These are phyloP conservation scores for Ceyx melanurus DNA, from an alignment of 2,113 vertebrate species.

Conservation along the genomic window DNA sequence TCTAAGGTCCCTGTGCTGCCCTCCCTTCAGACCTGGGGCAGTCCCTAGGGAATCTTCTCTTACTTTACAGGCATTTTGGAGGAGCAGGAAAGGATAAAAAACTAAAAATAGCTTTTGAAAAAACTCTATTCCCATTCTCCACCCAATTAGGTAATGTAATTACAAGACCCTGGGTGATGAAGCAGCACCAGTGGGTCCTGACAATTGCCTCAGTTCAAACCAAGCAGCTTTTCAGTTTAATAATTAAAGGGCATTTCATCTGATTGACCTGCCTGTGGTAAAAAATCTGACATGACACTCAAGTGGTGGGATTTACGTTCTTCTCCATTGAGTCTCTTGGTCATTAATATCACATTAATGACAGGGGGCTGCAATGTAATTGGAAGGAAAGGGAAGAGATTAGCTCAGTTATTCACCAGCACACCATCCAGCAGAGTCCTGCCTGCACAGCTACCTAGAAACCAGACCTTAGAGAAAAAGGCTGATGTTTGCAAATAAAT, in stretches of 20 bases:
- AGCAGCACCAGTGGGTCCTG: neutral
- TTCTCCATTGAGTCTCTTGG: neutral
- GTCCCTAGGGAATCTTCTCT: neutral
- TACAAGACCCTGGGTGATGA: neutral
- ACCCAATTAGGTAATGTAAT: neutral
- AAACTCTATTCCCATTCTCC: neutral
- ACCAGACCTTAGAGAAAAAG: neutral
- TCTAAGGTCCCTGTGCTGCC: neutral
- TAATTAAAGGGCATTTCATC: conserved; percentile 11
- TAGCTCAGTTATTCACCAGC: neutral
- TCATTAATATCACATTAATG: neutral
- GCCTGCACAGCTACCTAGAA: neutral
- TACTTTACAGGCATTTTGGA: neutral
- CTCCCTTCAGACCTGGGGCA: neutral
- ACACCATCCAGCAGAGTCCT: neutral
- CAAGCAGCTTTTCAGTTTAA: neutral
- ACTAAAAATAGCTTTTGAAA: no score
- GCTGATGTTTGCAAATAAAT: neutral
- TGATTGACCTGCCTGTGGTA: neutral
- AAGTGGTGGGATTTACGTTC: neutral
- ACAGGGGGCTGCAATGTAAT: neutral
- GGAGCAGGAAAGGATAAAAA: neutral
- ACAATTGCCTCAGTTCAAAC: neutral
- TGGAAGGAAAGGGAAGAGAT: neutral
- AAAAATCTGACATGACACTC: neutral